Evolutionary conservation across 2,113 vertebrate species (phyloP), one percentile per base, ranked within the genome.

Genomic region (Saguinus imperator): DNA sequence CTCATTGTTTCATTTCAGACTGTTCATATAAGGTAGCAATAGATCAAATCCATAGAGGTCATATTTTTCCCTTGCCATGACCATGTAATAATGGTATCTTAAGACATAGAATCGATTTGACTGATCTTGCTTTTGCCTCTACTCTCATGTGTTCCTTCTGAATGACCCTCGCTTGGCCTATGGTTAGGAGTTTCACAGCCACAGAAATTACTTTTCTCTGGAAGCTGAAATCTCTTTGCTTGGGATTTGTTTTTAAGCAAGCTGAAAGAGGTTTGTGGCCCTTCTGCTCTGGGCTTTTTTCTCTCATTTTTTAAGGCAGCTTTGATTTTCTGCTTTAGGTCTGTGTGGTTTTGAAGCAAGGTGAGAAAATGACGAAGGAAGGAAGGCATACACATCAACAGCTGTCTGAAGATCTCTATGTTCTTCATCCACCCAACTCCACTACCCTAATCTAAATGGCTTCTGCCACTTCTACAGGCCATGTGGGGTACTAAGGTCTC

Each of bases 1-100:
- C 40, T 55, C 58, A 94, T 76, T 66, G 52, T 89, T 96, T 94
- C 43, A 86, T 87, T 95, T 94, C 70, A 80, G n/a, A 80, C 61
- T 89, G 8, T 94, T 95, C 75, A 89, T 55, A 80, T 84, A 81
- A 72, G 37, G n/a, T 79, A 25, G 13, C 32, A 52, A 43, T n/a
- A 58, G 57, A 86, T 86, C 37, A 96, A 89, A 95, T 91, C 18
- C 14, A 93, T 23, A 72, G 7, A 77, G n/a, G 61, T 64, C 32
- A 12, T 70, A 64, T 10, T 64, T 40, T 43, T 32, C 29, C 35
- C 20, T 79, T 89, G 35, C 50, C 37, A 32, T 87, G 45, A 66
- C 27, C 35, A 70, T 84, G 23, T 84, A 50, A 61, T 80, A 89
- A 75, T 57, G 6, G 23, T 66, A 48, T 92, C 64, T 84, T 90